phyloP scores from a whole-genome alignment of 2,888 invertebrate genomes.

The Agrotis ipsilon region DNA sequence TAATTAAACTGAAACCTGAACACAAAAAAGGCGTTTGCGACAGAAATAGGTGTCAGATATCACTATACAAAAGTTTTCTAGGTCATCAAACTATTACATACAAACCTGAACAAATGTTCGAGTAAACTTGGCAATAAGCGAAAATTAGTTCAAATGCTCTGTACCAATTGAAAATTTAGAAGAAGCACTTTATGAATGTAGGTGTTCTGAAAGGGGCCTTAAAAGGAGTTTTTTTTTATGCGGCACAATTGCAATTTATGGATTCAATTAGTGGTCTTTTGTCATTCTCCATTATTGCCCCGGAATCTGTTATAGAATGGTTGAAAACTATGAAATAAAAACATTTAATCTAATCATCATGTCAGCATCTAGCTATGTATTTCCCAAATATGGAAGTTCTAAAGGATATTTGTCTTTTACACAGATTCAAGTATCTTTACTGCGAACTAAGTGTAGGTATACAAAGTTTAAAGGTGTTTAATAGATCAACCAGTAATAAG shows the following conservation, averaged over 20 bases:
- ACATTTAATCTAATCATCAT: too few relatives aligned
- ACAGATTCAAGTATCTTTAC: too few relatives aligned
- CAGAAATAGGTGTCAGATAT: slow-evolving; percentile 23
- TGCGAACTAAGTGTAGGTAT: too few relatives aligned
- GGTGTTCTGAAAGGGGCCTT: neutral
- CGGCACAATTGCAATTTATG: neutral
- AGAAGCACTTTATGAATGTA: slow-evolving; percentile 8
- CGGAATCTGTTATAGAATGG: too few relatives aligned
- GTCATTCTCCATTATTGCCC: too few relatives aligned
- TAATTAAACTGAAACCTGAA: slow-evolving; percentile 3
- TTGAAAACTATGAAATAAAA: too few relatives aligned
- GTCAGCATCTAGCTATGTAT: too few relatives aligned
- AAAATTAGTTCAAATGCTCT: neutral
- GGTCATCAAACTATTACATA: slow-evolving; percentile 23
- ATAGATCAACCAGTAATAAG: too few relatives aligned
- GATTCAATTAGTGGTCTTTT: too few relatives aligned
- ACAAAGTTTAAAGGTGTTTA: too few relatives aligned
- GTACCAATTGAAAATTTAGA: slow-evolving; percentile 8
- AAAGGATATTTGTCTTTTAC: too few relatives aligned
- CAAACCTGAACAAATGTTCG: slow-evolving; percentile 7
- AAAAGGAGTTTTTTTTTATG: neutral
- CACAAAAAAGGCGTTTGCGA: slow-evolving; percentile 1
- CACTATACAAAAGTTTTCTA: slow-evolving; percentile 8
- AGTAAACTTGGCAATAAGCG: slow-evolving; percentile 1
- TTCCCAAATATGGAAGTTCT: too few relatives aligned